Conservation (phyloP, 2,888 invertebrate genomes). For the Eristalinus sepulchralis region DNA sequence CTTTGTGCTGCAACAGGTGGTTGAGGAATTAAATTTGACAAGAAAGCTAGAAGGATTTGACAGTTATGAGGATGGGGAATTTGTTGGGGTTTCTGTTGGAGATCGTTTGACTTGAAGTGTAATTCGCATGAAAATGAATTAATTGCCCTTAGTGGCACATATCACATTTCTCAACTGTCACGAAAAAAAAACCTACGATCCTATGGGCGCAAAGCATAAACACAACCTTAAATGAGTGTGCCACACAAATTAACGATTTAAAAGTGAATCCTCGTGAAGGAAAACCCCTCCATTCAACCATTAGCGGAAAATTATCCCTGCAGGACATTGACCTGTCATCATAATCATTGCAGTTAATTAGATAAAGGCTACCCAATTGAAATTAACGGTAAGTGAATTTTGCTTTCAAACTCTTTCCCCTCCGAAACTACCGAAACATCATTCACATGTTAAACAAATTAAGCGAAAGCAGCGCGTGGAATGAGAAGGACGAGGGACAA, state of each 20-base stretch:
- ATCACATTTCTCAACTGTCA: no score
- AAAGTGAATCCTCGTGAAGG: no score
- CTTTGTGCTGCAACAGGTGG: no score
- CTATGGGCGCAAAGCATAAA: no score
- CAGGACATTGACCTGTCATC: neutral
- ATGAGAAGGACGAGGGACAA: neutral
- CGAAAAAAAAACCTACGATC: no score
- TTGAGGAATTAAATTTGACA: no score
- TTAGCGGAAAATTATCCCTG: neutral
- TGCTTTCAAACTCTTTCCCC: neutral
- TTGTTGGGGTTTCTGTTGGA: neutral
- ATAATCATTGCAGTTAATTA: neutral
- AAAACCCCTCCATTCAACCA: neutral
- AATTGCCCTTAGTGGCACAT: no score
- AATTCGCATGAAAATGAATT: no score
- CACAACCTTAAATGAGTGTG: no score
- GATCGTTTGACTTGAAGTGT: neutral
- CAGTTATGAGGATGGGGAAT: no score
- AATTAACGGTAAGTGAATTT: conserved; percentile 38
- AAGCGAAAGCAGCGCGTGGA: neutral
- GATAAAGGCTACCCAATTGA: conserved; percentile 15
- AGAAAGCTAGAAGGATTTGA: no score
- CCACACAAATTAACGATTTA: no score
- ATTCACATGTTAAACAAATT: neutral
- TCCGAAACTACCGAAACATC: neutral